A percentile compares a stretch with the other conserved stretches of the same genome.
phyloP scores from a whole-genome alignment of 1,140 invertebrate genomes.

The Papilio helenus region DNA sequence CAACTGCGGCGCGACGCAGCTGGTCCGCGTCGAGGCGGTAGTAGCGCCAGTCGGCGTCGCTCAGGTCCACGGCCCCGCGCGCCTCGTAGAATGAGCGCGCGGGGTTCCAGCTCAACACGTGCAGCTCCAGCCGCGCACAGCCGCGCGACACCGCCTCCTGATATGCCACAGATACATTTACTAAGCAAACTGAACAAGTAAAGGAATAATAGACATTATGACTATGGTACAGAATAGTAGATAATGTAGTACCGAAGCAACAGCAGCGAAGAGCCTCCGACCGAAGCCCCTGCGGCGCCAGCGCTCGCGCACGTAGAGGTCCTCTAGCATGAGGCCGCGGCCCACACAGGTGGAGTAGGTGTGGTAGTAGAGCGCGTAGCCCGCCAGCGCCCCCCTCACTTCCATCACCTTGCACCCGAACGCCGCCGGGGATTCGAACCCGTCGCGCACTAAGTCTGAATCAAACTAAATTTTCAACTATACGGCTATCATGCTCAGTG shows the following conservation, averaged over 20 bases:
- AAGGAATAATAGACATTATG: neutral
- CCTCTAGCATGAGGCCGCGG: slow-evolving; percentile 28
- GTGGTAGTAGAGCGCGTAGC: slow-evolving; percentile 17
- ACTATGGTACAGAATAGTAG: neutral
- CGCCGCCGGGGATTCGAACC: slow-evolving; percentile 9
- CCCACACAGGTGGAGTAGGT: slow-evolving; percentile 26
- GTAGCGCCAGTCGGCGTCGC: slow-evolving; percentile 6
- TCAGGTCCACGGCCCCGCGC: neutral
- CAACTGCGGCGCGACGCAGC: neutral
- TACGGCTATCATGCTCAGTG: neutral
- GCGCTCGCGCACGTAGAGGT: slow-evolving; percentile 27
- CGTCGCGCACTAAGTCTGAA: slow-evolving; percentile 16
- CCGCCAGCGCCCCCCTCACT: neutral
- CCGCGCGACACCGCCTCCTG: neutral
- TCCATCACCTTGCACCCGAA: slow-evolving; percentile 14
- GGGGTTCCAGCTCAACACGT: slow-evolving; percentile 27
- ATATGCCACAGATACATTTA: neutral
- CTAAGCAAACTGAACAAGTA: neutral
- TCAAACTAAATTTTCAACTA: neutral
- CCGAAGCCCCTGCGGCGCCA: neutral
- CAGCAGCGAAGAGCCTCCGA: neutral
- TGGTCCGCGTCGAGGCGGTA: slow-evolving; percentile 4
- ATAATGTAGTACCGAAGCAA: neutral
- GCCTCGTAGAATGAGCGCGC: slow-evolving; percentile 24
- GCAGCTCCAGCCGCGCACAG: slow-evolving; percentile 21